Percentiles rank a stretch among this genome's conserved stretches.
These are phyloP conservation scores for Cheilosia grossa DNA, from an alignment of 2,888 invertebrate species.

Conservation along the genomic window DNA sequence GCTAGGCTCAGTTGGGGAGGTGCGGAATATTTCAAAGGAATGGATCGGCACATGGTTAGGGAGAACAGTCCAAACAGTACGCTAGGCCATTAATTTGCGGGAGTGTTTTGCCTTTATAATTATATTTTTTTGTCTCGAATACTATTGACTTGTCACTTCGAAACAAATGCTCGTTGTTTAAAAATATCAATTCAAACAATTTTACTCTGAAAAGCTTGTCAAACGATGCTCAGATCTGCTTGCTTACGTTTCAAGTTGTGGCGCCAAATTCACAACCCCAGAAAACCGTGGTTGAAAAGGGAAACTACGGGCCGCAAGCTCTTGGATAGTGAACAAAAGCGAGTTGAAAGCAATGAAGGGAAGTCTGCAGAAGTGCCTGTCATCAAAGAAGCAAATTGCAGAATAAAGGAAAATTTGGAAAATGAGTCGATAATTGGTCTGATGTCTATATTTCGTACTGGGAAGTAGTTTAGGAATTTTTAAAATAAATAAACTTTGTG, in stretches of 20 bases:
- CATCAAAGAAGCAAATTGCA: no score
- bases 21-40: slow-evolving; percentile 50
- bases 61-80: not conserved
- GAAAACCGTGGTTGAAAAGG: slow-evolving; percentile 1
- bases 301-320: not conserved
- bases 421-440: no score
- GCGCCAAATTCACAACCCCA: not conserved
- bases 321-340: not conserved
- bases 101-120: no score
- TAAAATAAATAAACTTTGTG: no score
- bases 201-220: not conserved
- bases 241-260: not conserved
- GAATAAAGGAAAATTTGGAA: no score
- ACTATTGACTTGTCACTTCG: no score
- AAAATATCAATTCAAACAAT: not conserved
- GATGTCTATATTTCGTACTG: no score
- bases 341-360: not conserved
- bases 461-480: no score
- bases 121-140: no score
- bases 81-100: not conserved
- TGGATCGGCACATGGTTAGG: not conserved
- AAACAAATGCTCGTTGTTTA: not conserved
- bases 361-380: no score
- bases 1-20: slow-evolving; percentile 42
- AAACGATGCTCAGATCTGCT: not conserved